phyloP scores from a whole-genome alignment of 2,888 invertebrate species.

The Carterocephalus palaemon region DNA sequence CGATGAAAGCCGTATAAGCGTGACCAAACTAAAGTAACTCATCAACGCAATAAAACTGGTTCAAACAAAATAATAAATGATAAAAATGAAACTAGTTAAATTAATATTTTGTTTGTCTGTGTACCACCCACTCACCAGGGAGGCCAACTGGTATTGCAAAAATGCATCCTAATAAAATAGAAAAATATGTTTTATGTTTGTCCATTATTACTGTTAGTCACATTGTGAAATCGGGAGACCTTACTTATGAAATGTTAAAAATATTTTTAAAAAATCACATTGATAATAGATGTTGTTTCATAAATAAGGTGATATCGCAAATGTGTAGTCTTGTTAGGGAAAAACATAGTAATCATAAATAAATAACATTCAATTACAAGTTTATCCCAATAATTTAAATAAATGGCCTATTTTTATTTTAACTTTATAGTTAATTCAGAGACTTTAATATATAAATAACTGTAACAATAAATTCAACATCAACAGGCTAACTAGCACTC shows the following conservation, averaged over 20 bases:
- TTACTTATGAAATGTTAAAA: slow-evolving; percentile 29
- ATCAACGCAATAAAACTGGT: slow-evolving; percentile 35
- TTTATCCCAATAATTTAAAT: too few species aligned
- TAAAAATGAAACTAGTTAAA: slow-evolving; percentile 45
- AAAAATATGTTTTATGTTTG: slow-evolving; percentile 54
- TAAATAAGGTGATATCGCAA: slow-evolving; percentile 5
- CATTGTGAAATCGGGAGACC: slow-evolving; percentile 38
- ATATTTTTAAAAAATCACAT: too few species aligned
- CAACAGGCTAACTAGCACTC: slow-evolving; percentile 22
- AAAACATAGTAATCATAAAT: slow-evolving; percentile 11
- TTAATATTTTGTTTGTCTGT: slow-evolving; percentile 39
- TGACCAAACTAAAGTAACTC: slow-evolving; percentile 35
- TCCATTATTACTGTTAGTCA: slow-evolving; percentile 43
- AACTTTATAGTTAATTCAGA: neutral
- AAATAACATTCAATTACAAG: neutral
- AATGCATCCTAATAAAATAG: slow-evolving; percentile 73
- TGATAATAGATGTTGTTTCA: slow-evolving; percentile 7
- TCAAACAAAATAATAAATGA: slow-evolving; percentile 4
- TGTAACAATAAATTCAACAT: slow-evolving; percentile 5
- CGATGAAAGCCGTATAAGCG: slow-evolving; percentile 63
- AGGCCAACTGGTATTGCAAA: slow-evolving; percentile 77
- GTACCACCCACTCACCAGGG: slow-evolving; percentile 72
- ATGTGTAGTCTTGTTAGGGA: slow-evolving; percentile 13
- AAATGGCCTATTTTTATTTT: too few species aligned
- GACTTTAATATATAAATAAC: too few species aligned